Percentiles rank a stretch among this genome's conserved stretches.
phyloP scores from a whole-genome alignment of 1,140 invertebrate genomes.

The Drosophila albomicans region DNA sequence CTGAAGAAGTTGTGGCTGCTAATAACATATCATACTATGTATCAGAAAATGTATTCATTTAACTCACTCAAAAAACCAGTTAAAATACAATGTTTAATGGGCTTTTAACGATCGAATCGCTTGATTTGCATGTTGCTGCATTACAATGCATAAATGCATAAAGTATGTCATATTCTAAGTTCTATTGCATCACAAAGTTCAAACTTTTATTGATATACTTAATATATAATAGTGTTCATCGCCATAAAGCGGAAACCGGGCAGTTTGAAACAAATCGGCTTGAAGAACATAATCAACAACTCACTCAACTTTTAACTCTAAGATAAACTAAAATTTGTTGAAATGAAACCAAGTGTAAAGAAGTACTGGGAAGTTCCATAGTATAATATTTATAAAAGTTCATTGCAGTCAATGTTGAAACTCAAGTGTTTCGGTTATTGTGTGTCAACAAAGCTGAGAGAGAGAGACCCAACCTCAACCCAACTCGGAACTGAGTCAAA shows the following conservation, averaged over 20 bases:
- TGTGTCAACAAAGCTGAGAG: not conserved
- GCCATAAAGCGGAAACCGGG: slow-evolving; percentile 59
- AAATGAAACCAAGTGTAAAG: slow-evolving; percentile 26
- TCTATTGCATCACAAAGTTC: slow-evolving; percentile 19
- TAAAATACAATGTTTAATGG: slow-evolving; percentile 12
- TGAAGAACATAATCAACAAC: slow-evolving; percentile 32
- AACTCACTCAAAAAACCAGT: not conserved
- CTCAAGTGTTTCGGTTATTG: slow-evolving; percentile 13
- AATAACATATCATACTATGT: not conserved
- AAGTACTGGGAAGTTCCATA: slow-evolving; percentile 22
- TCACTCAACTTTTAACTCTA: slow-evolving; percentile 5
- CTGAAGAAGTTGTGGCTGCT: not conserved
- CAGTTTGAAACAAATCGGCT: slow-evolving; percentile 44
- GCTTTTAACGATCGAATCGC: slow-evolving; percentile 17
- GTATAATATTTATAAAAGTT: slow-evolving; percentile 26
- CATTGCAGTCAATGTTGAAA: slow-evolving; percentile 27
- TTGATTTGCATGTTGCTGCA: slow-evolving; percentile 24
- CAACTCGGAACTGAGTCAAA: slow-evolving; percentile 19
- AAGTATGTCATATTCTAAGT: not conserved
- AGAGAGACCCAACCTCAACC: not conserved
- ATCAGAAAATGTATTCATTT: not conserved
- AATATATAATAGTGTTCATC: slow-evolving; percentile 48
- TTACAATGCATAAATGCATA: not conserved
- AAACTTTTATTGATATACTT: slow-evolving; percentile 47
- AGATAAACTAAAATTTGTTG: slow-evolving; percentile 19